These are phyloP conservation scores for Peromyscus polionotus DNA, from an alignment of 2,113 vertebrate species.

Conservation along the genomic window DNA sequence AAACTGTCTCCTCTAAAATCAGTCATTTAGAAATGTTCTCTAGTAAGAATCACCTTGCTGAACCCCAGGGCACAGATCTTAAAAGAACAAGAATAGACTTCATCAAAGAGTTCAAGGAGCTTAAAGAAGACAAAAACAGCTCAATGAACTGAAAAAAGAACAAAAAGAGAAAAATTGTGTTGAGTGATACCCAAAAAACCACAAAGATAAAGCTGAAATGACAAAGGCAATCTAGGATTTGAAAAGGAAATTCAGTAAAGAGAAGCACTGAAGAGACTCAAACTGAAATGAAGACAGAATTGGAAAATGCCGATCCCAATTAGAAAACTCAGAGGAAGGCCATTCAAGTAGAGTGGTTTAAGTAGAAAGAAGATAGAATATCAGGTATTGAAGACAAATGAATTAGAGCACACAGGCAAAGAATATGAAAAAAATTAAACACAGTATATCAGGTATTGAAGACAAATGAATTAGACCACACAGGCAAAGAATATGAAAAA, in stretches of 20 bases:
- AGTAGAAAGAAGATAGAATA: neutral
- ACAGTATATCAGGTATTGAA: neutral
- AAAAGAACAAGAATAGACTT: neutral
- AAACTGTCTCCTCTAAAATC: neutral
- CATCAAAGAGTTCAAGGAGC: neutral
- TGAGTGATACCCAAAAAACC: neutral
- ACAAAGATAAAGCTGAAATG: neutral
- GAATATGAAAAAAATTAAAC: neutral
- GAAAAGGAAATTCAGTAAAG: neutral
- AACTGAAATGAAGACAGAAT: neutral
- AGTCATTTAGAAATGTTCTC: neutral
- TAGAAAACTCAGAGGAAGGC: neutral
- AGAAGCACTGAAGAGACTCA: neutral
- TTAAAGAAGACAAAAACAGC: neutral
- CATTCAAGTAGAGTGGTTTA: neutral
- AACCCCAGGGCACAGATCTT: neutral
- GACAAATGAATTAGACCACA: neutral
- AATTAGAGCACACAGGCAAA: neutral
- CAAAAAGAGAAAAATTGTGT: neutral
- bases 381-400: neutral
- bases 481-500: neutral
- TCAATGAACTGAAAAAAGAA: neutral
- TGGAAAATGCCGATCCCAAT: neutral
- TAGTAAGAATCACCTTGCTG: neutral
- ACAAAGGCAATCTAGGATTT: neutral